Conservation (phyloP, 1,140 invertebrate genomes). For the Hylaeus anthracinus region DNA sequence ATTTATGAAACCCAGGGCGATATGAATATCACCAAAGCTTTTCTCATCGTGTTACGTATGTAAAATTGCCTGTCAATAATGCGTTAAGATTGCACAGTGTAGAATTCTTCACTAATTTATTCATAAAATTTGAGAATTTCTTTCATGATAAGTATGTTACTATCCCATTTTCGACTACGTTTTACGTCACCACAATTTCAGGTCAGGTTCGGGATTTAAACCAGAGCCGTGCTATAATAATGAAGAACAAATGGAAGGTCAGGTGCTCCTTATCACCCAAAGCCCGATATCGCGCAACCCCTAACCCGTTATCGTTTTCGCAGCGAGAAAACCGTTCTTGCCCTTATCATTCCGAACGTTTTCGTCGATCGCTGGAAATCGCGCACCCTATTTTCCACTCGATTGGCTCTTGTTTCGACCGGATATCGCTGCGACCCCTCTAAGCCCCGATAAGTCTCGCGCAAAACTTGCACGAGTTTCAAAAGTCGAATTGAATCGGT, state of each 20-base stretch:
- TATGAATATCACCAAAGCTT: too few species aligned
- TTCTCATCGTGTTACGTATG: too few species aligned
- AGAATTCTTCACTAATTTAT: too few species aligned
- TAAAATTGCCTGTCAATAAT: too few species aligned
- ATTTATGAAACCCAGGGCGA: too few species aligned
- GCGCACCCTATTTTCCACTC: conserved; percentile 35
- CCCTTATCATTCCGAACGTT: conserved; percentile 34
- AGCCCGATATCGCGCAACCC: neutral
- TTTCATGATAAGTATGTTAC: too few species aligned
- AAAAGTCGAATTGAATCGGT: too few species aligned
- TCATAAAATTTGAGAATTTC: too few species aligned
- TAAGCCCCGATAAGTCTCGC: neutral
- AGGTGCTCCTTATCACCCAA: conserved; percentile 42
- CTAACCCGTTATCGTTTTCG: conserved; percentile 20
- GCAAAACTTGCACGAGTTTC: neutral
- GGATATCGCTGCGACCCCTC: neutral
- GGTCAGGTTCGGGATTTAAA: too few species aligned
- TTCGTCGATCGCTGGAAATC: conserved; percentile 26
- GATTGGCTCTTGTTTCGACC: conserved; percentile 15
- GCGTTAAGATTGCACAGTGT: too few species aligned
- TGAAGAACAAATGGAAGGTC: conserved; percentile 46
- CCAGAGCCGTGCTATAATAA: conserved; percentile 10
- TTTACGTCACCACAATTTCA: too few species aligned
- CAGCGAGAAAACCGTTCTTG: neutral
- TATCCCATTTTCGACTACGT: too few species aligned